Base-by-base conservation (phyloP, 2,797 vertebrate species). In the Oreonectes daqikongensis region DNA sequence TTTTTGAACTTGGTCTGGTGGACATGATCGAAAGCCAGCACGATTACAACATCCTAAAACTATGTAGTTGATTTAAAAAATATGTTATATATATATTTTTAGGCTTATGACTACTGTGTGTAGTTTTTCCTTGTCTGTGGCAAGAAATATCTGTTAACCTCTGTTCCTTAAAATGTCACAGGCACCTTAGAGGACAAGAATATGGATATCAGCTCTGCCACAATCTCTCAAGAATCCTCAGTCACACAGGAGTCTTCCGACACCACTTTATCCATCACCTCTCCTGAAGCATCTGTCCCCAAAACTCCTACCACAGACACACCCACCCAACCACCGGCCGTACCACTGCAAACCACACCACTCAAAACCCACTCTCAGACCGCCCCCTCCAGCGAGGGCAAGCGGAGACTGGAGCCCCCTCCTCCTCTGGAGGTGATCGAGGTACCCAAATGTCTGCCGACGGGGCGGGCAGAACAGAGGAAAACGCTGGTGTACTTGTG, bases 401-500 rank as follows among this genome's bases (percentile, higher is more conserved):
- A 85, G 84, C 95, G 85, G 88, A 95, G 91, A 77, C 83, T 87
- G 0, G 96, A 97, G 12, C 84, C 88, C 0, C 81, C 85, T 0
- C 84, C 84, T 0, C 80, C 80, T 1, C 70, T 73, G 55, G 95
- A 98, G 68, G 83, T 86, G 0, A 78, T 88, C 0, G 94, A 95
- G 61, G 94, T 97, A 30, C 95, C 95, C 2, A 94, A 91, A 66
- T 90, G 91, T 1, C 92, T 99, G 50, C 97, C 97, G 0, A 32
- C 89, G 0, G 95, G 94, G 0, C 88, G 84, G 0, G 89, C 83
- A 17, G 97, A 97, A 30, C 97, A 97, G 90, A 93, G 93, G 17
- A 92, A 90, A 65, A 92, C 95, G 85, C 92, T 99, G 82, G 94
- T 96, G 0, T 95, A 98, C 42, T 94, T 96, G 90, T 99, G 96